These are phyloP conservation scores for Phoxinus dragarum DNA, from an alignment of 2,797 vertebrate genomes.

Conservation along the genomic window DNA sequence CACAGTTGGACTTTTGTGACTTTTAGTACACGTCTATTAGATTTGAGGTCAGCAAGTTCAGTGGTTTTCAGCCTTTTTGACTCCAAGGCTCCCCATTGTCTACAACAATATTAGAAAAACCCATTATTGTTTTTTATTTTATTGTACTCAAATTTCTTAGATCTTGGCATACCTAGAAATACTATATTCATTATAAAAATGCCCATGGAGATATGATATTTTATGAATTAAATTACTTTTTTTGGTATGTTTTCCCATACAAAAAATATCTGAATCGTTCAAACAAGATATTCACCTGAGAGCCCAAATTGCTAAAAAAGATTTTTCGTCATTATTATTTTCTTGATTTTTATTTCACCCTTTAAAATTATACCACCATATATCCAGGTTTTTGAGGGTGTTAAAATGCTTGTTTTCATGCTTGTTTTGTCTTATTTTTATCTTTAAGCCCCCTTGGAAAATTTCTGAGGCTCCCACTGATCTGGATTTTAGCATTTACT, in stretches of 20 bases:
- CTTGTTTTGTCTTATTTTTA: not conserved
- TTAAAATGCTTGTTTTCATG: not conserved
- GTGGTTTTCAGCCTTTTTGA: not conserved
- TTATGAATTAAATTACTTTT: not conserved
- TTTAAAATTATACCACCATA: not conserved
- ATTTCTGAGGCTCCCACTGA: not conserved
- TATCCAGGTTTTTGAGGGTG: not conserved
- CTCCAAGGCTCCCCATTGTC: not conserved
- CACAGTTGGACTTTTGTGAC: not conserved
- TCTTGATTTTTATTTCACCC: not conserved
- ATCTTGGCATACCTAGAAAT: not conserved
- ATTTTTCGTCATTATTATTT: not conserved
- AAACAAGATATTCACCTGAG: not conserved
- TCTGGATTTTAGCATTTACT: not conserved
- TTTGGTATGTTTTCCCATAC: not conserved
- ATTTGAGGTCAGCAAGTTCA: conserved; percentile 6
- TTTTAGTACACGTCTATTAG: no score
- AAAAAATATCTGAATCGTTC: no score
- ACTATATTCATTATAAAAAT: not conserved
- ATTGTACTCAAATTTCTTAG: not conserved
- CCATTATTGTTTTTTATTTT: not conserved
- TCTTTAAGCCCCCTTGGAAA: not conserved
- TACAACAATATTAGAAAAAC: not conserved
- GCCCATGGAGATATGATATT: not conserved
- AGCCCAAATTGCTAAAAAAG: not conserved